These are phyloP conservation scores for Phytoseiulus persimilis DNA, from an alignment of 2,888 invertebrate species.

Conservation along the genomic window DNA sequence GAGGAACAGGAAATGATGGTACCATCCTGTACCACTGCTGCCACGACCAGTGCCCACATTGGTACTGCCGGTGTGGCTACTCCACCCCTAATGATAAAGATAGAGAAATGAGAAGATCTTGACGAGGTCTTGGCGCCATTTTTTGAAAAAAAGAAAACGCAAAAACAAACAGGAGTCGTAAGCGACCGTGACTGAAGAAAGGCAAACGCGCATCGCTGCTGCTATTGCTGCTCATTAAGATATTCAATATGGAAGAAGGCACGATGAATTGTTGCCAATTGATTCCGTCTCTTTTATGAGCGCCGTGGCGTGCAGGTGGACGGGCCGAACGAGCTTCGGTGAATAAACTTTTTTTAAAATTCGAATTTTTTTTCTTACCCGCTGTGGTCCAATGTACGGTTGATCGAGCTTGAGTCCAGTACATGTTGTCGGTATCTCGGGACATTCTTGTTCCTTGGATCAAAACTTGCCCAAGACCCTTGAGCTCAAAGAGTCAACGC, in stretches of 20 bases:
- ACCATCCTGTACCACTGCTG: background rate
- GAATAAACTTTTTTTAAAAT: background rate
- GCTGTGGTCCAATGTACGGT: background rate
- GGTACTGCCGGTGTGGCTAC: background rate
- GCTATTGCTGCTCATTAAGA: background rate
- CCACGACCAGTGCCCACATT: background rate
- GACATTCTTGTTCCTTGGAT: too few species aligned
- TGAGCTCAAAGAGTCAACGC: too few species aligned
- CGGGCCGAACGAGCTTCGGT: background rate
- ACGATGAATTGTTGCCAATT: background rate
- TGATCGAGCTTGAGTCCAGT: too few species aligned
- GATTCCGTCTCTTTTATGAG: slow-evolving; percentile 5
- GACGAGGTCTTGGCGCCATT: background rate
- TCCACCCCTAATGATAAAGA: background rate
- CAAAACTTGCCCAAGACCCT: too few species aligned
- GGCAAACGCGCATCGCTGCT: background rate
- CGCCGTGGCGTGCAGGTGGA: background rate
- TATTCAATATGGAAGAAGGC: background rate
- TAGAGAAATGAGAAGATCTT: background rate
- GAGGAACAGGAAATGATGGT: background rate
- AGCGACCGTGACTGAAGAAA: background rate
- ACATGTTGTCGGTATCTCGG: too few species aligned
- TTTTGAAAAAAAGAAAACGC: background rate
- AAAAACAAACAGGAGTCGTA: background rate
- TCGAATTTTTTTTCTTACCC: background rate